Base-by-base conservation (phyloP, 2,113 vertebrate genomes). In the Ictalurus punctatus region DNA sequence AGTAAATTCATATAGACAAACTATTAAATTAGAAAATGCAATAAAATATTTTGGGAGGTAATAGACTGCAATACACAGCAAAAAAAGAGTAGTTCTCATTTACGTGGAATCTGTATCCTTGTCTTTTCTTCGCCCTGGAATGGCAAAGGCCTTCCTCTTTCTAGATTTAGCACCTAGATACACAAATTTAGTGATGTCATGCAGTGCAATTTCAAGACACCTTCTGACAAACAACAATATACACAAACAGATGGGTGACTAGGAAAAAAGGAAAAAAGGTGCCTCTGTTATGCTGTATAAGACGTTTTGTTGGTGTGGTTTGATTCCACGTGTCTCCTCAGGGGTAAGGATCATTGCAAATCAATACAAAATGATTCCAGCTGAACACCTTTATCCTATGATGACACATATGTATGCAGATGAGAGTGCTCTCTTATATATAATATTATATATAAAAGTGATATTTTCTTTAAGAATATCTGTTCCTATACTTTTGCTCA, bases 41-140 rank as follows among this genome's bases (percentile, higher is more conserved):
- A 79, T n/a, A 54, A 4, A 54, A n/a, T 79, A 82, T 58, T 58
- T 21, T 58, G 17, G 16, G n/a, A 23, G 12, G 19, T 23, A 59
- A 82, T 0, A 37, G 19, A 59, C 9, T 8, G 37, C 3, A 58
- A 21, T 3, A 19, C 7, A 19, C 25, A 80, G 10, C 5, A 80
- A 13, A 58, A 81, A 81, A 80, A 58, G 30, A 17, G 3, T 30
- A 73, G 19, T n/a, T 23, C n/a, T 89, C 88, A 96, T 97, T 97
- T 95, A 98, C 98, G 96, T 95, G 86, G 97, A 99, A 93, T 99
- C 98, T 83, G 97, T 95, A 95, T 99, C 98, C 93, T 98, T 99
- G 93, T 99, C 98, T 95, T 97, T 99, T 92, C 97, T 97, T 83
- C 98, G 97, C 84, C 97, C 97, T 71, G 98, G 96, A 90, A 99